Conservation (phyloP, 2,888 invertebrate species). For the Cosmia pyralina region DNA sequence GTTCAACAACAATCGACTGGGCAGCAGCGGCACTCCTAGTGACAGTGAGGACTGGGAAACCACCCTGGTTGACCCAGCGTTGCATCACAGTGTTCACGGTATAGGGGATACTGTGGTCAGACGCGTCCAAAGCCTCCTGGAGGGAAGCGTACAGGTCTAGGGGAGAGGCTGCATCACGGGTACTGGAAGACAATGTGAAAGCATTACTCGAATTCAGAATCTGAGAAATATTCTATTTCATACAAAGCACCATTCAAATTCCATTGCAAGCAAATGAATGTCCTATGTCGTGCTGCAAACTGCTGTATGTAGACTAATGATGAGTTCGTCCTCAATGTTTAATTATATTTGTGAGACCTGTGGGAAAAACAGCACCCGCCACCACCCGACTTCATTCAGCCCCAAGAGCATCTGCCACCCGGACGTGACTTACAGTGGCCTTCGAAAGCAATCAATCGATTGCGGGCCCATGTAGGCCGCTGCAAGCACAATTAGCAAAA, state of each 20-base stretch:
- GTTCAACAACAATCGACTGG: slow-evolving; percentile 78
- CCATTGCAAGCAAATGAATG: neutral
- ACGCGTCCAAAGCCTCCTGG: slow-evolving; percentile 72
- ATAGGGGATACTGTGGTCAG: slow-evolving; percentile 77
- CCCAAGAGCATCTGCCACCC: no score
- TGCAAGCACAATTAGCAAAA: no score
- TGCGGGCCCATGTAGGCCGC: no score
- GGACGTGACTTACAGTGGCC: no score
- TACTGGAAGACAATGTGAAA: slow-evolving; percentile 63
- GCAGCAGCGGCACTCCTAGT: slow-evolving; percentile 82
- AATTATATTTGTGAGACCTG: neutral
- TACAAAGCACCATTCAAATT: neutral
- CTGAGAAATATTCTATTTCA: neutral
- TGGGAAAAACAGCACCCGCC: no score
- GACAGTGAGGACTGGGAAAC: slow-evolving; percentile 93
- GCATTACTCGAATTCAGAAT: neutral
- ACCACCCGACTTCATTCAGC: no score
- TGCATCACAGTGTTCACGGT: slow-evolving; percentile 91
- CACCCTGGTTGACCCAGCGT: slow-evolving; percentile 94
- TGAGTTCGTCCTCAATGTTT: neutral
- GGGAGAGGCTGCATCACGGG: slow-evolving; percentile 78
- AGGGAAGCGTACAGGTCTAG: slow-evolving; percentile 77
- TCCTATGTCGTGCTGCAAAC: neutral
- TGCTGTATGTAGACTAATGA: neutral
- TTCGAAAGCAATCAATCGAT: no score